Base-by-base conservation (phyloP, 2,888 invertebrate species). In the Pantelozetes paolii region DNA sequence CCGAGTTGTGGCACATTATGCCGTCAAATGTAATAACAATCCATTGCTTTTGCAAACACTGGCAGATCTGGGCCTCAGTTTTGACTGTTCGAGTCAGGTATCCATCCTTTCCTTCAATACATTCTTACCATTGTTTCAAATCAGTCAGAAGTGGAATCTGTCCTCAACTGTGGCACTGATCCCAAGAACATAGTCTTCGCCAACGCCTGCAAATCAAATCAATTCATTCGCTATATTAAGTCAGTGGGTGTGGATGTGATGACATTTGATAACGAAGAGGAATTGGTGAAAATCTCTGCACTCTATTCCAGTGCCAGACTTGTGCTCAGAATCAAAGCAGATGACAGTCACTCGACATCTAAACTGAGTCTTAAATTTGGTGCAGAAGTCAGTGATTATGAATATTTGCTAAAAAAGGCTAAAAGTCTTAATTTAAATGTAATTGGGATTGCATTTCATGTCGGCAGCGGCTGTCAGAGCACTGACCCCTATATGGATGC, bases 61-160 rank as follows among this genome's bases (percentile, higher is more conserved):
- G 42, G 18, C 42, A 13, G 67, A 23, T 23, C 67, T 67, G 20
- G 67, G 15, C n/a, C 36, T 67, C 2, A 40, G 67, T 40, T 67
- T 67, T 67, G 67, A 67, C 67, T 67, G 67, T 67, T 67, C 67
- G 11, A 67, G 67, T 67, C 67, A 67, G 67, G 67, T 67, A 42
- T 67, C 13, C 1, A n/a, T n/a, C n/a, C n/a, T n/a, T n/a, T n/a
- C n/a, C n/a, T n/a, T n/a, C 48, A 48, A 8, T 2, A 54, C 23
- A 23, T 54, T 23, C 11, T n/a, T 30, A 9, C 8, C 48, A 15
- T n/a, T 15, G 6, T 15, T 20, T 15, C 23, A 57, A 15, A 23
- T 64, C 2, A 67, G 69, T 18, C 45, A 20, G 69, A 69, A 69
- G 45, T 69, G 23, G 69, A 42, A 18, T 42, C 69, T 26, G 45